Evolutionary conservation across 2,888 invertebrate species (phyloP).

Genomic region (Eudasyphora cyanicolor): DNA sequence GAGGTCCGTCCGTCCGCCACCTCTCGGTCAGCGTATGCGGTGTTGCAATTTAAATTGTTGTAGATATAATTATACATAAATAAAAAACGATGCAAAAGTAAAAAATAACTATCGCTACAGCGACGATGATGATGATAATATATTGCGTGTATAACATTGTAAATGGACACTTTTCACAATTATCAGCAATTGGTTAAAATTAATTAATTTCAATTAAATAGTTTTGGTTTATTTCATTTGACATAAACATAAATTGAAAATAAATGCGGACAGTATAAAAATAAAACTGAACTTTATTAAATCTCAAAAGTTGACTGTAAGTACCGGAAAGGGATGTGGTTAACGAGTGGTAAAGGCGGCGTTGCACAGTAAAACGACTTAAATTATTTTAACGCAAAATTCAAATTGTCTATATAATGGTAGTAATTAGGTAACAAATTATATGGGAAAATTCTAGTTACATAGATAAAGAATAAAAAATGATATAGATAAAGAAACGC

Average conservation of each 20-base stretch:
- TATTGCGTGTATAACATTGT: slow-evolving; percentile 55
- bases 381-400: too few relatives aligned
- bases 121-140: too few relatives aligned
- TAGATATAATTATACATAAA: neutral
- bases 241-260: slow-evolving; percentile 45
- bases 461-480: too few relatives aligned
- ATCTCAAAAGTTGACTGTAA: neutral
- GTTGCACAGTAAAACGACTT: too few relatives aligned
- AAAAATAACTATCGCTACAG: too few relatives aligned
- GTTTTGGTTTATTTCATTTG: slow-evolving; percentile 62
- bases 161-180: slow-evolving; percentile 62
- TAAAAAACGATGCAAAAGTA: neutral
- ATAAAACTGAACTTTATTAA: neutral
- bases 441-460: too few relatives aligned
- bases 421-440: too few relatives aligned
- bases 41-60: slow-evolving; percentile 29
- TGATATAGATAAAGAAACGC: too few relatives aligned
- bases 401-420: too few relatives aligned
- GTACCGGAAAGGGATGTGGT: neutral
- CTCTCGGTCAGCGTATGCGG: neutral
- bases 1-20: neutral
- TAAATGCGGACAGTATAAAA: neutral
- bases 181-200: slow-evolving; percentile 66
- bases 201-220: slow-evolving; percentile 66
- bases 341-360: neutral